Evolutionary conservation across 2,888 invertebrate genomes (phyloP).

Genomic region (Catocala fraxini): DNA sequence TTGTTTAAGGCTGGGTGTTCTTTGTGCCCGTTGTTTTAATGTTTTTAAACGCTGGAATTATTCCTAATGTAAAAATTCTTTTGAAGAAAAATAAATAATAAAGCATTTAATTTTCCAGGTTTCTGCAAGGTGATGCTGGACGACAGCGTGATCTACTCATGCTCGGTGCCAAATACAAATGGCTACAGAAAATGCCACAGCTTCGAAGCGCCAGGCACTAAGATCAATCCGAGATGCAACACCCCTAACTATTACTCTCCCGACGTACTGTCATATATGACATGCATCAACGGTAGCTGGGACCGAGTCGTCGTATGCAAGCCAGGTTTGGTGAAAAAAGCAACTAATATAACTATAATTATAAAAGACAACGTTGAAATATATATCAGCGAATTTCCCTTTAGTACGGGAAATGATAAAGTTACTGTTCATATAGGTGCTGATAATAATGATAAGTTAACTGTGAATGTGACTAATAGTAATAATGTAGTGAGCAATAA

Average conservation of each 20-base stretch:
- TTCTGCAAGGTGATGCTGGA: slow-evolving; percentile 11
- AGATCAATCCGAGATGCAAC: slow-evolving; percentile 26
- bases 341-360: slow-evolving; percentile 2
- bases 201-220: slow-evolving; percentile 22
- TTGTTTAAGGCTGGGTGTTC: too few relatives aligned
- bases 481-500: background rate
- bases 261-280: slow-evolving; percentile 20
- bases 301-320: slow-evolving; percentile 29
- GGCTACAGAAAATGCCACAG: background rate
- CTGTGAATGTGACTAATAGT: background rate
- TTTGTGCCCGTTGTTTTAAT: background rate
- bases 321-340: slow-evolving; percentile 23
- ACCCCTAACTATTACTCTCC: slow-evolving; percentile 24
- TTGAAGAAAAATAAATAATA: too few relatives aligned
- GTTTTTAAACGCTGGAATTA: background rate
- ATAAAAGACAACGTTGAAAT: background rate
- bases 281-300: slow-evolving; percentile 40
- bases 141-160: slow-evolving; percentile 5
- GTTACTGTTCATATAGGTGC: background rate
- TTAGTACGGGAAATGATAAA: background rate
- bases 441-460: background rate
- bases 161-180: background rate
- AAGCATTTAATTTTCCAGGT: background rate
- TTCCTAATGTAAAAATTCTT: too few relatives aligned
- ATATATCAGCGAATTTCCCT: background rate